Evolutionary conservation across 2,797 vertebrate genomes (phyloP), one percentile per base, ranked within the genome.

Genomic region (Okamejei kenojei): DNA sequence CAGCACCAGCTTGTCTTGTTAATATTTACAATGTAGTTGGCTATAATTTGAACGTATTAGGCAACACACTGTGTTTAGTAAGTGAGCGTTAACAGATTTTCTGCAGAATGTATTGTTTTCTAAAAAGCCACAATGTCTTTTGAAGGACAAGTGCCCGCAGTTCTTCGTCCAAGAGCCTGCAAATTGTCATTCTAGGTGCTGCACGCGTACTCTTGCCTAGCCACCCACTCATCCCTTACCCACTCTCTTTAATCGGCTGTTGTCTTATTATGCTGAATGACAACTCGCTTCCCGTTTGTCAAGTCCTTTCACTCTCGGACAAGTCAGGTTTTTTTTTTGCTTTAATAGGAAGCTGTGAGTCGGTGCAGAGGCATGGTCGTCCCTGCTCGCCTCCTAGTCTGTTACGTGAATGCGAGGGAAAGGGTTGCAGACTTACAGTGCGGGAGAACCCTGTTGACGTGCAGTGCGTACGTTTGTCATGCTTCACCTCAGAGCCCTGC

Each of bases 401-500:
- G 13, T 54, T 71, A 68, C 23, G 11, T 17, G 54, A 1, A 94
- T 93, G 74, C 93, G 84, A 77, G 82, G 91, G 68, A 79, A 54
- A 71, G 93, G 93, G 54, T 0, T 0, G 9, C 68, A 54, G 45
- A 54, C 45, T 54, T 54, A 54, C 45, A 93, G 93, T 68, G 93
- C 5, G 94, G 95, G 94, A 96, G 94, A 96, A 94, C 93, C 95
- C 94, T 93, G 93, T 93, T 95, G 93, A 93, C 0, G 1, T 92
- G 58, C 78, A 88, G 7, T 11, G 17, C 0, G 0, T 19, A 29
- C 82, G 7, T 1, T 3, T 13, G 29, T 54, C 74, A 78, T 78
- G 73, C 45, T 68, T 29, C 17, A 63, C 26, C 90, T 10, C 0
- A 15, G 93, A 93, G 71, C 78, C 93, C 73, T 84, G 68, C 21